These are phyloP conservation scores for Phymorhynchus buccinoides DNA, from an alignment of 1,140 invertebrate genomes.

Conservation along the genomic window DNA sequence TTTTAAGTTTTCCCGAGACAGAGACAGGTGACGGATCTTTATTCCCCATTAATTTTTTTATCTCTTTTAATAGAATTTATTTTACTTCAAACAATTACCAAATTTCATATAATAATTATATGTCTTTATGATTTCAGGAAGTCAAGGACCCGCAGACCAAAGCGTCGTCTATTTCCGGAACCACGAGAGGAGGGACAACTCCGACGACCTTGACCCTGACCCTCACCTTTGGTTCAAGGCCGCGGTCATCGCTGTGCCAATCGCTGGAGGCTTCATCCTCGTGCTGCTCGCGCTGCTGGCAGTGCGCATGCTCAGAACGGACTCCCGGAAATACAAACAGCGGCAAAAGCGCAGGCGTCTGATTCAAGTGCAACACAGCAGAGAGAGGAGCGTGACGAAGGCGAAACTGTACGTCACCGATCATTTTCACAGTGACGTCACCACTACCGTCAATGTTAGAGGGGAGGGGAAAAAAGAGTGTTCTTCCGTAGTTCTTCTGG, in stretches of 20 bases:
- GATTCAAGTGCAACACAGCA: conserved; percentile 55
- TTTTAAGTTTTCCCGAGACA: too few species aligned
- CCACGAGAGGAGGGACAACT: conserved; percentile 38
- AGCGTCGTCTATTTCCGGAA: conserved; percentile 45
- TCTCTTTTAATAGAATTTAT: too few species aligned
- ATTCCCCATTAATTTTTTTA: too few species aligned
- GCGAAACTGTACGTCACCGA: conserved; percentile 70
- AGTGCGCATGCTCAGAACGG: conserved; percentile 81
- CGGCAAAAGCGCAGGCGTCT: conserved; percentile 64
- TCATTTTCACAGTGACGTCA: conserved; percentile 57
- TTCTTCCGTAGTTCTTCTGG: not conserved
- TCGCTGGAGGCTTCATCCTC: conserved; percentile 85
- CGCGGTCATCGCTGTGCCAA: conserved; percentile 88
- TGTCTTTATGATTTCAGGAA: conserved; percentile 36
- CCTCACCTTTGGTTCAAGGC: conserved; percentile 86
- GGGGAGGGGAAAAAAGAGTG: conserved; percentile 16
- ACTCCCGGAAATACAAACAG: conserved; percentile 50
- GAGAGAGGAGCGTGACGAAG: conserved; percentile 68
- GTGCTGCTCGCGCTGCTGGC: conserved; percentile 85
- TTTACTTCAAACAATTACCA: too few species aligned
- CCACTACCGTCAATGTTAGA: conserved; percentile 50
- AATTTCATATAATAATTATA: too few species aligned
- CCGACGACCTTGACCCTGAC: conserved; percentile 40
- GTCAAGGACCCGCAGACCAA: not conserved
- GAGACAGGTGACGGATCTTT: too few species aligned